These are phyloP conservation scores for Zeugodacus cucurbitae DNA, from an alignment of 1,140 invertebrate species.

Conservation along the genomic window DNA sequence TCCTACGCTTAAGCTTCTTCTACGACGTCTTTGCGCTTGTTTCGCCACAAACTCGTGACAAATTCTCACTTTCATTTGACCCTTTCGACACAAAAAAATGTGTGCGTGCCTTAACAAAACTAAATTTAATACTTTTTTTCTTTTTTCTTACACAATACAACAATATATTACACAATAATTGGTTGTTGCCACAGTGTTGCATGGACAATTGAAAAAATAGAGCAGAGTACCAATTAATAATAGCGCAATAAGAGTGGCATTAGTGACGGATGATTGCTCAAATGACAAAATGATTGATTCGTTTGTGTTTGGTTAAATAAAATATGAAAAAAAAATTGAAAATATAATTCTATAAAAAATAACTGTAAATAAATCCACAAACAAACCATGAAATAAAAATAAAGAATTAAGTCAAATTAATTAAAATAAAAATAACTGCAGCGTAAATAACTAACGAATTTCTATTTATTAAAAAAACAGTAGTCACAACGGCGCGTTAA, in stretches of 20 bases:
- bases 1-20: too few species aligned
- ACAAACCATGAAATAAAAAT: background rate
- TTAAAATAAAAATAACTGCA: background rate
- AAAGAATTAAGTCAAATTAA: background rate
- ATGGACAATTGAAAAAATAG: background rate
- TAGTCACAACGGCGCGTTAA: background rate
- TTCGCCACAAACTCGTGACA: too few species aligned
- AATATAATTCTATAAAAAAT: background rate
- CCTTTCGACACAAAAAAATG: background rate
- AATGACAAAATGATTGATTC: background rate
- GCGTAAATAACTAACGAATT: background rate
- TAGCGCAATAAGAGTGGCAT: background rate
- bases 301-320: background rate
- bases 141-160: background rate
- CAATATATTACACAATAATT: background rate
- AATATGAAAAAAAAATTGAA: background rate
- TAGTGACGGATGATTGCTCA: background rate
- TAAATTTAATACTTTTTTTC: background rate
- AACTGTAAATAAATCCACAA: background rate
- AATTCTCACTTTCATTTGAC: slow-evolving; percentile 25
- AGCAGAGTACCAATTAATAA: background rate
- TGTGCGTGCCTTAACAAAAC: background rate
- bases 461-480: background rate
- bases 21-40: background rate
- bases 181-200: background rate